Evolutionary conservation across 2,113 vertebrate genomes (phyloP), one percentile per base, ranked within the genome.

Genomic region (Pygoscelis antarcticus): DNA sequence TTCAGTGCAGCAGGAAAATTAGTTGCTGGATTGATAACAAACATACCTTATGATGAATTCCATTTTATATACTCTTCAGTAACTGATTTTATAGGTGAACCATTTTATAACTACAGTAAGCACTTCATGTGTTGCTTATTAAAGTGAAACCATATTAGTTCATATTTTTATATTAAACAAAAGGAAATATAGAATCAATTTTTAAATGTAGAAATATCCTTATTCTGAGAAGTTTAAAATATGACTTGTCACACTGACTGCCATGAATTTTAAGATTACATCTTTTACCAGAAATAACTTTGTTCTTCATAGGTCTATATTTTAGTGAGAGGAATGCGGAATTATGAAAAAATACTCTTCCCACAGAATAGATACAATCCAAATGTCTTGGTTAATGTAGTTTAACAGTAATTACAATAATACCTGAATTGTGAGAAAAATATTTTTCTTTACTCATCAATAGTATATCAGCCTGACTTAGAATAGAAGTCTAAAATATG

Each of bases 11-110:
- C 29, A 83, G 64, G 54, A 71, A 89, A 92, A 93, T 72, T 75
- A 83, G 88, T 82, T 87, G 8, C 44, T 89, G 23, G n/a, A 68
- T 89, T 92, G 42, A 91, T 81, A 88, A 94, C 54, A 97, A 91
- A 91, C 34, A 87, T 62, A 8, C 7, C 3, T 61, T 80, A 66
- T 32, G 52, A 57, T 52, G 8, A 70, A 85, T 94, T 95, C 25
- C 10, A 69, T 70, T 86, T 78, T 69, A 57, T 44, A 40, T 76
- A 47, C 6, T 88, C 32, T 79, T 83, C 47, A 51, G 9, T 40
- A 86, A 81, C 11, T 40, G 23, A 85, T 64, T 83, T 87, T 62
- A 64, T 44, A 87, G 11, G 9, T 34, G 57, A 89, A 34, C 8
- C 7, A 52, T 62, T 85, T 80, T 74, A 29, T 81, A 87, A 60